phyloP scores from a whole-genome alignment of 2,113 vertebrate genomes.

The Salvelinus sp. region DNA sequence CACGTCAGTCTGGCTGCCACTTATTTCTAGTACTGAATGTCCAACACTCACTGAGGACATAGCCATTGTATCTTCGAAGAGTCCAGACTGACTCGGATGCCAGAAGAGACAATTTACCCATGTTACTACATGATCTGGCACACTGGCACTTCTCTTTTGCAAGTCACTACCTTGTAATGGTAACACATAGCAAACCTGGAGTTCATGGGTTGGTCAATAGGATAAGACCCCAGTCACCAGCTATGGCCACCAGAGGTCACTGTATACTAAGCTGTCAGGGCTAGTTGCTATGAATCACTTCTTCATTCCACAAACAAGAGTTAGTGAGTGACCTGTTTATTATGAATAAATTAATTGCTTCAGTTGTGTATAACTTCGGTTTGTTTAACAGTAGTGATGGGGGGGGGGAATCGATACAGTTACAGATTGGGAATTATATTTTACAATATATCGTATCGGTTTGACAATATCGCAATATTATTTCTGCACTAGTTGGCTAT shows the following conservation, averaged over 20 bases:
- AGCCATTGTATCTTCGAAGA: background rate
- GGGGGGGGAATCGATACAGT: no score
- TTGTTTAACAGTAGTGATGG: no score
- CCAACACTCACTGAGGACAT: background rate
- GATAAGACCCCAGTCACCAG: slow-evolving; percentile 8
- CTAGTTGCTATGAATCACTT: background rate
- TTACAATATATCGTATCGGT: no score
- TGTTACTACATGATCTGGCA: background rate
- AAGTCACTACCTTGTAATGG: background rate
- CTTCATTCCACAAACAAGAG: background rate
- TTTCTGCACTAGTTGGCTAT: no score
- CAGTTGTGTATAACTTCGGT: no score
- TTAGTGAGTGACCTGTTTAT: no score
- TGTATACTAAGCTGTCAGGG: slow-evolving; percentile 7
- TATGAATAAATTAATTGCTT: no score
- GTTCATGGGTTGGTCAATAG: background rate
- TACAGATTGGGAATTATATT: no score
- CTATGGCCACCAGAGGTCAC: slow-evolving; percentile 38
- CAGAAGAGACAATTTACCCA: background rate
- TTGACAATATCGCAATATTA: no score
- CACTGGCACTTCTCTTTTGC: slow-evolving; percentile 12
- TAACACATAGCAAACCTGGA: slow-evolving; percentile 6
- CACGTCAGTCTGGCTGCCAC: background rate
- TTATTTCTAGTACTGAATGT: background rate
- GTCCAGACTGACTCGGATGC: background rate